Evolutionary conservation across 35 echinoderm and acorn worm species (phyloP), one percentile per base, ranked within the genome.

Genomic region (Eucidaris tribuloides): DNA sequence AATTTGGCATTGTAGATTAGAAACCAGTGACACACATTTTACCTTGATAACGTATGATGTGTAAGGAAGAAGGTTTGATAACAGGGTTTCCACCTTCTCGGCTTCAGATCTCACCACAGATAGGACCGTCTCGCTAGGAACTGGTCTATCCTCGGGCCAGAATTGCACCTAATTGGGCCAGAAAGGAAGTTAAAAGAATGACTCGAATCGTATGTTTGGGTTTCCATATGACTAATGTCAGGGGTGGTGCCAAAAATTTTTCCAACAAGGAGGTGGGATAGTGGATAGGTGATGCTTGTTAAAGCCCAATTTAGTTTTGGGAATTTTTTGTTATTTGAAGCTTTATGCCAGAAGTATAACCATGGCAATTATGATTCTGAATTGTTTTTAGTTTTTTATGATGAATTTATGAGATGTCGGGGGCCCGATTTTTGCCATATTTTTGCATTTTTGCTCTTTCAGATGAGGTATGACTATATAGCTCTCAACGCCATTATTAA

Each of bases 1-100:
- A n/a, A n/a, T n/a, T n/a, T n/a, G n/a, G n/a, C n/a, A n/a, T n/a
- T n/a, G n/a, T n/a, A n/a, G n/a, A n/a, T n/a, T n/a, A n/a, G n/a
- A n/a, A n/a, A n/a, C n/a, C n/a, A n/a, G n/a, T n/a, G n/a, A n/a
- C n/a, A n/a, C n/a, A n/a, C n/a, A n/a, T n/a, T n/a, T n/a, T 74
- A 74, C 68, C 68, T 41, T 38, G n/a, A 74, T 74, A 40, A 74
- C 68, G 68, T 74, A 74, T 42, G 68, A 33, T 24, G 68, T 74
- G 37, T 42, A 74, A 22, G 68, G 68, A 41, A 6, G 38, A 7
- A 74, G 68, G 18, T 36, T 36, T 13, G 18, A 15, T 22, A 74
- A 22, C 35, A 40, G 24, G 34, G n/a, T 22, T 25, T 74, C 44
- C 11, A 74, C 68, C 20, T 43, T 44, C 35, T 74, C 68, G 9